phyloP scores from a whole-genome alignment of 2,797 vertebrate species.

The Alauda arvensis region DNA sequence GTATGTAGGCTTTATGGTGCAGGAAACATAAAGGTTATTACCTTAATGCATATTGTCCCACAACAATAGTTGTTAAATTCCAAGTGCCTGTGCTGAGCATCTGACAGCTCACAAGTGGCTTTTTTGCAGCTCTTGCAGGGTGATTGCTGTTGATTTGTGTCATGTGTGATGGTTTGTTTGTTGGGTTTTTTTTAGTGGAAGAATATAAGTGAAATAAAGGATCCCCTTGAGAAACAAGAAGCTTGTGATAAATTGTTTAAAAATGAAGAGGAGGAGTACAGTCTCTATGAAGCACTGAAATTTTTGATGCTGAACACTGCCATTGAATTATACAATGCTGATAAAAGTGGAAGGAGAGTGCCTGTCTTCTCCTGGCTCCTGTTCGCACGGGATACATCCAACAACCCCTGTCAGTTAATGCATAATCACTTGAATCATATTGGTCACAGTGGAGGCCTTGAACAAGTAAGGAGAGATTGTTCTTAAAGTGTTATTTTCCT shows the following conservation, averaged over 20 bases:
- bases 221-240: conserved; percentile 72
- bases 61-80: background rate
- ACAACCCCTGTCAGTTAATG: conserved; percentile 85
- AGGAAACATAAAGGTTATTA: background rate
- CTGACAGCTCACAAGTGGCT: background rate
- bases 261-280: conserved; percentile 88
- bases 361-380: conserved; percentile 94
- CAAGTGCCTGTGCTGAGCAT: background rate
- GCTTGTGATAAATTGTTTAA: conserved; percentile 86
- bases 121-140: background rate
- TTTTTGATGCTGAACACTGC: conserved; percentile 91
- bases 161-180: background rate
- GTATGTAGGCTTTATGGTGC: background rate
- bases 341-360: conserved; percentile 81
- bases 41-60: background rate
- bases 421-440: conserved; percentile 92
- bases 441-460: conserved; percentile 90
- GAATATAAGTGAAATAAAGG: conserved; percentile 74
- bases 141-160: background rate
- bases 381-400: conserved; percentile 92
- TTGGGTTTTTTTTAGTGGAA: conserved; percentile 76
- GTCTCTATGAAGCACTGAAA: conserved; percentile 91
- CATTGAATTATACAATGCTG: conserved; percentile 81
- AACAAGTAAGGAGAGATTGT: conserved; percentile 81
- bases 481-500: background rate